Percentiles rank a stretch among this genome's conserved stretches.
Evolutionary conservation across 2,888 invertebrate species (phyloP).

Genomic region (Cantharis rustica): DNA sequence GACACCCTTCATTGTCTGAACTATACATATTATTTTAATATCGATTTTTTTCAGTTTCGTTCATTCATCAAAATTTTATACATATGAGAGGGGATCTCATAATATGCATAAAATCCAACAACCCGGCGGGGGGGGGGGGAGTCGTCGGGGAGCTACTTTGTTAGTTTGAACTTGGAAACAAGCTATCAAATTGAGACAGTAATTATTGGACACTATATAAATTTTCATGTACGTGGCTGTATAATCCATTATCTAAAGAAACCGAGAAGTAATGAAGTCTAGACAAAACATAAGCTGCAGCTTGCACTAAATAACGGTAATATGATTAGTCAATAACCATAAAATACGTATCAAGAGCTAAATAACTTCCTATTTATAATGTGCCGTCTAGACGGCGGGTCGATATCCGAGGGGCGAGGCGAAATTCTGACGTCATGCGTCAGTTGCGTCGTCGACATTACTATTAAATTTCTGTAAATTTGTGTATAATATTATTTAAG

Average conservation of each 20-base stretch:
- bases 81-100: no score
- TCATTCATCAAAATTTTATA: no score
- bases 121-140: no score
- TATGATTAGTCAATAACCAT: slow-evolving; percentile 49
- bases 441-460: slow-evolving; percentile 15
- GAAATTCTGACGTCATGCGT: slow-evolving; percentile 20
- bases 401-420: slow-evolving; percentile 35
- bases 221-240: neutral
- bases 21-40: no score
- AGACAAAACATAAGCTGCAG: slow-evolving; percentile 35
- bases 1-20: no score
- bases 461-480: slow-evolving; percentile 1
- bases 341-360: slow-evolving; percentile 45
- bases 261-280: slow-evolving; percentile 14
- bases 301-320: slow-evolving; percentile 34
- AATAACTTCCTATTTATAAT: slow-evolving; percentile 51
- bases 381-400: slow-evolving; percentile 46
- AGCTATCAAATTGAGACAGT: neutral
- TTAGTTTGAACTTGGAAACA: neutral
- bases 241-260: slow-evolving; percentile 11
- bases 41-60: no score
- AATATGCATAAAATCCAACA: no score
- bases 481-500: neutral
- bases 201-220: neutral
- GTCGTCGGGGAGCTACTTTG: neutral